Base-by-base conservation (phyloP, 2,113 vertebrate genomes). In the Protomyctophum bolini region DNA sequence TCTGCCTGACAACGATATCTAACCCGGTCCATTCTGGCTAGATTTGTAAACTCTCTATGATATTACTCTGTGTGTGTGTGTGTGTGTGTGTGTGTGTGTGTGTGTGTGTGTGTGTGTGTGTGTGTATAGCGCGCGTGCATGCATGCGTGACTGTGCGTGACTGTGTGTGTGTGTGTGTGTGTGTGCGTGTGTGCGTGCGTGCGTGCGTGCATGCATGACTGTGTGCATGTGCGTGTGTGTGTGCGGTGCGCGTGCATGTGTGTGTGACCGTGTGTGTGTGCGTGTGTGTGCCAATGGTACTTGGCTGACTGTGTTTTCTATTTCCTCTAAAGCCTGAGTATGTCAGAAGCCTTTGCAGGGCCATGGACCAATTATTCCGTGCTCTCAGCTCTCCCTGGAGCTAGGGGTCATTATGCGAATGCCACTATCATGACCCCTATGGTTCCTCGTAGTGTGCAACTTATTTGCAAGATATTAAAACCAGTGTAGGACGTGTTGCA, bases 341-440 rank as follows among this genome's bases (percentile, higher is more conserved):
- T 79, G 82, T 88, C 79, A 82, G 84, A 85, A 87, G 86, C 75
- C 76, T 87, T 89, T 87, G 69, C 81, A 86, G 84, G 81, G 83
- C 63, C 69, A 79, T 82, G 80, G 80, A 88, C 87, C 91, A 91
- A 89, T 91, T 91, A 92, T 90, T 89, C 77, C 58, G 64, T 80
- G 76, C 89, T 85, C 33, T 68, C 63, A 83, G 87, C 79, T 7
- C 45, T 77, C 72, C 88, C 86, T n/a, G 60, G 21, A 86, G 89
- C 83, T 63, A 73, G 84, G 87, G 33, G 90, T 91, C 88, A 90
- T 89, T 91, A 88, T 79, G 72, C 73, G 79, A 83, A 82, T 74
- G 82, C 82, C 75, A 79, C 83, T 79, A 82, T 83, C 71, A 75
- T 64, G 79, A 80, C 88, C 80, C 33, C 74, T 46, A 48, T 61